Evolutionary conservation across 2,113 vertebrate species (phyloP).

Genomic region (Polyodon spathula): DNA sequence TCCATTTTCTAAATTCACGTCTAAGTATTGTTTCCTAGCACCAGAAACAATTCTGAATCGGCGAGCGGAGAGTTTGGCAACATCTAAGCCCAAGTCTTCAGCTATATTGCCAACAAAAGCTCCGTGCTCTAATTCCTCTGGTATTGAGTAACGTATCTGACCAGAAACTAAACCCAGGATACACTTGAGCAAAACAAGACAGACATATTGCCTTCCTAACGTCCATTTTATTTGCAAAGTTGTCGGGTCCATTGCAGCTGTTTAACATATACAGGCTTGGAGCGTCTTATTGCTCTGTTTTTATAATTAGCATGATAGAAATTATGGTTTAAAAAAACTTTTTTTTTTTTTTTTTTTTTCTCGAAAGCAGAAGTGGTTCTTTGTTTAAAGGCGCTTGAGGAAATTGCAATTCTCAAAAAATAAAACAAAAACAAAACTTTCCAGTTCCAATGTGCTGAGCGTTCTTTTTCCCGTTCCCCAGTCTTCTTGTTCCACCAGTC

Average conservation of each 20-base stretch:
- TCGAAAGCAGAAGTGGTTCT: neutral
- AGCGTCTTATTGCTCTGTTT: constrained; percentile 4
- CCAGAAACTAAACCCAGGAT: constrained; percentile 54
- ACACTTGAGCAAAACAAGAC: constrained; percentile 54
- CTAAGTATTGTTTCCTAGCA: constrained; percentile 72
- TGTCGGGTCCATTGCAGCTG: constrained; percentile 52
- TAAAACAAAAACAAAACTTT: neutral
- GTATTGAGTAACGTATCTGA: constrained; percentile 76
- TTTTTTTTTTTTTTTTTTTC: neutral
- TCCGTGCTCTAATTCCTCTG: constrained; percentile 81
- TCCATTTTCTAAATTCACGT: constrained; percentile 91
- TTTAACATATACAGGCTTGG: constrained; percentile 27
- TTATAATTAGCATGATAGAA: constrained; percentile 26
- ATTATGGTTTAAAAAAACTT: constrained; percentile 15
- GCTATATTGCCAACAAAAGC: constrained; percentile 85
- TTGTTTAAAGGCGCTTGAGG: constrained; percentile 12
- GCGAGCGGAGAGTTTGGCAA: constrained; percentile 66
- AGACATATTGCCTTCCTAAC: constrained; percentile 46
- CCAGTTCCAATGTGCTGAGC: neutral
- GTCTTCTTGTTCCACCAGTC: constrained; percentile 31
- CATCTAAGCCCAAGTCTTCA: constrained; percentile 77
- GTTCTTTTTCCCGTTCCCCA: constrained; percentile 20
- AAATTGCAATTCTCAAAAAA: neutral
- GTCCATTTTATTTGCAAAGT: constrained; percentile 48
- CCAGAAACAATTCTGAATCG: constrained; percentile 74